Evolutionary conservation across 2,113 vertebrate species (phyloP).

Genomic region (Coturnix japonica): DNA sequence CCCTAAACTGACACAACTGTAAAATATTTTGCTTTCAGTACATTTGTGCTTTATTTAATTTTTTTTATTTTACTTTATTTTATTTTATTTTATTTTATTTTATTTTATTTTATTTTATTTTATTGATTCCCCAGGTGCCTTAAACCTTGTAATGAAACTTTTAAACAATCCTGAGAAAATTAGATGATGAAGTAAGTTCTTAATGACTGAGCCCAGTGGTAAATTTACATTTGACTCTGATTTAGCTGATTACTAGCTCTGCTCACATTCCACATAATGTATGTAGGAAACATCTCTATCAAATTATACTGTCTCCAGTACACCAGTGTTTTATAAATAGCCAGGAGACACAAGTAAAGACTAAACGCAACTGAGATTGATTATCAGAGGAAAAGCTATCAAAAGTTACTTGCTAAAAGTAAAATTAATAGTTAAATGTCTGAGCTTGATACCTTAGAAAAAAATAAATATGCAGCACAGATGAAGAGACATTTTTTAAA

Average conservation of each 20-base stretch:
- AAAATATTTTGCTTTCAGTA: not conserved
- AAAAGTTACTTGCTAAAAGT: not conserved
- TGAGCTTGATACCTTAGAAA: not conserved
- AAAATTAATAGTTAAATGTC: too few relatives aligned
- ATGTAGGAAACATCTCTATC: not conserved
- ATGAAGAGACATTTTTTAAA: not conserved
- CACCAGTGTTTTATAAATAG: not conserved
- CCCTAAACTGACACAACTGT: not conserved
- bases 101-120: too few relatives aligned
- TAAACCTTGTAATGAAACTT: not conserved
- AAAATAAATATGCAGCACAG: not conserved
- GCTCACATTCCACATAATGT: not conserved
- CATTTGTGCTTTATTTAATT: not conserved
- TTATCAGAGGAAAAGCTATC: not conserved
- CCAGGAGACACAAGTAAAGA: not conserved
- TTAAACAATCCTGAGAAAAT: not conserved
- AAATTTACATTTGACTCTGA: not conserved
- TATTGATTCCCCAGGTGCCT: not conserved
- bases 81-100: not conserved
- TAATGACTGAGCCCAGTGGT: not conserved
- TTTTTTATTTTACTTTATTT: too few relatives aligned
- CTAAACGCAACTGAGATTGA: not conserved
- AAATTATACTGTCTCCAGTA: not conserved
- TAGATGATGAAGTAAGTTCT: not conserved
- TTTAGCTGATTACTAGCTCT: not conserved